Conservation (phyloP, 2,113 vertebrate species). For the Genyomyrus donnyi region DNA sequence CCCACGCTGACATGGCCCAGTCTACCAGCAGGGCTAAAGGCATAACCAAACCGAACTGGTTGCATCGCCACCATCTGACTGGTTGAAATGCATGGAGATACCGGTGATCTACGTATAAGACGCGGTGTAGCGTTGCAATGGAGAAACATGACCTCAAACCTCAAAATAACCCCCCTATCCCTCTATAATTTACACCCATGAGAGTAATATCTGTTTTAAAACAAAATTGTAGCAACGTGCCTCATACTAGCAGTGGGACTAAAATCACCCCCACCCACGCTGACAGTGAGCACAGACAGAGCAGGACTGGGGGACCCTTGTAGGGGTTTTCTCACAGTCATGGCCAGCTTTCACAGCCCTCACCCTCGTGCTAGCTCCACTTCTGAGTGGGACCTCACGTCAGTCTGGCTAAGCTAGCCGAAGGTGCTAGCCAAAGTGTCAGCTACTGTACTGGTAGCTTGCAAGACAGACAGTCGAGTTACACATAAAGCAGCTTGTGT, state of each 20-base stretch:
- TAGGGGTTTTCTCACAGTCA: neutral
- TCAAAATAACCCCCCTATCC: neutral
- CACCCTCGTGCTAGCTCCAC: neutral
- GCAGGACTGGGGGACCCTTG: neutral
- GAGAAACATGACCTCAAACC: neutral
- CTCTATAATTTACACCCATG: neutral
- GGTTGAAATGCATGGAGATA: neutral
- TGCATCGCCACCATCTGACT: neutral
- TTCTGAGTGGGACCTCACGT: neutral
- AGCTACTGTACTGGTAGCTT: neutral
- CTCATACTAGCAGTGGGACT: neutral
- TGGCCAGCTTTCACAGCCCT: neutral
- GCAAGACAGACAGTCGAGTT: neutral
- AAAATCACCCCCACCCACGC: neutral
- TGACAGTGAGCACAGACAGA: neutral
- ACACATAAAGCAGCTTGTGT: neutral
- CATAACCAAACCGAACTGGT: neutral
- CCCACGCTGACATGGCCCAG: neutral
- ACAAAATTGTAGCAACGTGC: neutral
- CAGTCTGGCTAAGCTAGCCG: neutral
- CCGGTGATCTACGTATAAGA: neutral
- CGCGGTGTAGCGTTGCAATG: neutral
- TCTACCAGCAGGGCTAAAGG: neutral
- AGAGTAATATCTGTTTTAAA: neutral
- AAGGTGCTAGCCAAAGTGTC: neutral